phyloP scores from a whole-genome alignment of 2,797 vertebrate species.

The Sebastes baramenuke region DNA sequence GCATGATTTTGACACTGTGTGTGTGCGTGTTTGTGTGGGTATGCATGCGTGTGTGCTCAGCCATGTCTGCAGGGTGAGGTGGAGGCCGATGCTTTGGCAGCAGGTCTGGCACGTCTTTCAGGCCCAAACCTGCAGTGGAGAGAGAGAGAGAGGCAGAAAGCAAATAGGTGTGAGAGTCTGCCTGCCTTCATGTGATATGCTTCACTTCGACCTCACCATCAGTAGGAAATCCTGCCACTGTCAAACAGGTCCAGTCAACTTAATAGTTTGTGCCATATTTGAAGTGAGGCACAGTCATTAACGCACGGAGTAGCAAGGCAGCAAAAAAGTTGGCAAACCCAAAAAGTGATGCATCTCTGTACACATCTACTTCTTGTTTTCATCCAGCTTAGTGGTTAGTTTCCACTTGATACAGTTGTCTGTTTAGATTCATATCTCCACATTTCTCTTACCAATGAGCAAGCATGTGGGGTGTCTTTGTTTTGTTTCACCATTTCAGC shows the following conservation, averaged over 20 bases:
- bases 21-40: conserved; percentile 23
- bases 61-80: conserved; percentile 86
- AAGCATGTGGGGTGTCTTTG: conserved; percentile 43
- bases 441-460: not conserved
- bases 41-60: conserved; percentile 56
- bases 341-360: not conserved
- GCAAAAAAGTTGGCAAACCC: not conserved
- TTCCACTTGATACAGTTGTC: conserved; percentile 15
- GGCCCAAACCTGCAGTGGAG: conserved; percentile 81
- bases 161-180: conserved; percentile 61
- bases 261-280: not conserved
- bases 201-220: conserved; percentile 47
- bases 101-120: conserved; percentile 87
- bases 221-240: conserved; percentile 20
- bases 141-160: conserved; percentile 43
- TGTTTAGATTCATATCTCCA: conserved; percentile 21
- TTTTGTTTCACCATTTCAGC: conserved; percentile 56
- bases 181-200: conserved; percentile 53
- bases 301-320: not conserved
- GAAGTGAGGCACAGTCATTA: not conserved
- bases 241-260: conserved; percentile 13
- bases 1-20: conserved; percentile 3
- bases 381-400: conserved; percentile 5
- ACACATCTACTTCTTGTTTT: not conserved
- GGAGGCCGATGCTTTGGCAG: conserved; percentile 83